Conservation (phyloP, 1,140 invertebrate species). For the Bombus breviceps region DNA sequence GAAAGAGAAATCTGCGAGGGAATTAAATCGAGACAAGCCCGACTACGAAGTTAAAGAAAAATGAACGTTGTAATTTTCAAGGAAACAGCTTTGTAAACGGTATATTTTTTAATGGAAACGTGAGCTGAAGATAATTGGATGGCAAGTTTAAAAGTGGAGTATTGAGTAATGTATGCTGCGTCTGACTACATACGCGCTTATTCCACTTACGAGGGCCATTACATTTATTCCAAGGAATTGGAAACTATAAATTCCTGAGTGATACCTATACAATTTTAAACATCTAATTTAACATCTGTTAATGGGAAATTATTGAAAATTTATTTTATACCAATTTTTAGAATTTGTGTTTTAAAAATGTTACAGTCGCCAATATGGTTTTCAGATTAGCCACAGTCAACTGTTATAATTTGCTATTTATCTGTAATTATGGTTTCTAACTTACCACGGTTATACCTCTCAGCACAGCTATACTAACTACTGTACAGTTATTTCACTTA, state of each 20-base stretch:
- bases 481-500: too few relatives aligned
- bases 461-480: too few relatives aligned
- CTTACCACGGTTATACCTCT: neutral
- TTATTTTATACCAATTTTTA: too few relatives aligned
- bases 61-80: neutral
- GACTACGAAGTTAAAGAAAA: neutral
- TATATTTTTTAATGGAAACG: neutral
- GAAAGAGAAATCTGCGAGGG: too few relatives aligned
- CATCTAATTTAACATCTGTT: neutral
- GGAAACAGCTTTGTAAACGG: neutral
- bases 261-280: too few relatives aligned
- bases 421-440: too few relatives aligned
- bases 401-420: too few relatives aligned
- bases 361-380: too few relatives aligned
- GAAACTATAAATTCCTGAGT: fast-evolving
- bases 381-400: too few relatives aligned
- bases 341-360: too few relatives aligned
- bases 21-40: neutral
- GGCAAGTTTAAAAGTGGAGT: neutral
- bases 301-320: too few relatives aligned
- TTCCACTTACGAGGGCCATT: neutral
- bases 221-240: too few relatives aligned
- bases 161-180: neutral
- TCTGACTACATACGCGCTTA: neutral
- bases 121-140: neutral